A percentile compares a stretch with the other conserved stretches of the same genome.
phyloP scores from a whole-genome alignment of 2,888 invertebrate genomes.

The Oasisia sp. region DNA sequence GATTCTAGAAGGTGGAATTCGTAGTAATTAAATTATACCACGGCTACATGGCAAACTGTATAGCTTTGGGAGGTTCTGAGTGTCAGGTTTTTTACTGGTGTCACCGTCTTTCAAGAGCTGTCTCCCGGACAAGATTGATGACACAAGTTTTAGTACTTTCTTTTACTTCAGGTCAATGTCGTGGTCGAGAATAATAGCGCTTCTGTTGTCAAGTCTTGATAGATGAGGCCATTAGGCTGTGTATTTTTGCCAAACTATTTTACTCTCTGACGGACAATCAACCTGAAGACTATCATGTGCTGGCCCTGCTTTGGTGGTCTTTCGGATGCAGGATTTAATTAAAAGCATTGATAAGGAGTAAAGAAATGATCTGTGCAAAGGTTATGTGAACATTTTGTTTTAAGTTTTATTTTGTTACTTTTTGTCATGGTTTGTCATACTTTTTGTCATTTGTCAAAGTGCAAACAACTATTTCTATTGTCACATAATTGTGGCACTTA shows the following conservation, averaged over 20 bases:
- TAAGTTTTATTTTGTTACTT: too few relatives aligned
- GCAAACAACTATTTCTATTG: too few relatives aligned
- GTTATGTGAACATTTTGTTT: too few relatives aligned
- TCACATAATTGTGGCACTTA: too few relatives aligned
- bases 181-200: background rate
- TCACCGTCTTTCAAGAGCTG: background rate
- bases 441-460: too few relatives aligned
- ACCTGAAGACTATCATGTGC: background rate
- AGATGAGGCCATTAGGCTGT: constrained; percentile 1
- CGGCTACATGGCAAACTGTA: background rate
- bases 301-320: background rate
- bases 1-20: background rate
- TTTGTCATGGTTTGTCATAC: too few relatives aligned
- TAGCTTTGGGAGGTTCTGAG: background rate
- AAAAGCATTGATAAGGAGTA: background rate
- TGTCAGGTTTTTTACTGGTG: background rate
- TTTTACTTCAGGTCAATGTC: background rate
- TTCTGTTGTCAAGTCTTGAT: background rate
- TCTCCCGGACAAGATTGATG: background rate
- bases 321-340: background rate
- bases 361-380: background rate
- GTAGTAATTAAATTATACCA: background rate
- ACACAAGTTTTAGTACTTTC: background rate
- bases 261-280: background rate
- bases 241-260: background rate